Conservation (phyloP, 2,797 vertebrate species). For the Cuculus canorus region DNA sequence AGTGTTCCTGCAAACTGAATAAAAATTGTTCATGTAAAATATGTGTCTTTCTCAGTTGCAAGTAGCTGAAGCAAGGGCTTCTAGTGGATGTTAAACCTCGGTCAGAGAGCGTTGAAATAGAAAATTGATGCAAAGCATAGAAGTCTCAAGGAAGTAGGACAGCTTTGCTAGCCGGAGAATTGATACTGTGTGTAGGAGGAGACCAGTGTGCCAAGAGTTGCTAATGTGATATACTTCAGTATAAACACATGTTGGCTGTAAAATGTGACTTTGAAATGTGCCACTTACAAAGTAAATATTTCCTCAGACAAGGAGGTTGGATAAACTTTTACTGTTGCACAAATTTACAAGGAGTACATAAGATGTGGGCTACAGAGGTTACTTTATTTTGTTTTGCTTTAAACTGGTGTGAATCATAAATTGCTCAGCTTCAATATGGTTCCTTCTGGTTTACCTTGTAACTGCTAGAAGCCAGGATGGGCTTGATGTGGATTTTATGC, state of each 20-base stretch:
- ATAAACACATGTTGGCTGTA: background rate
- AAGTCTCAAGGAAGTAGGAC: background rate
- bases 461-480: background rate
- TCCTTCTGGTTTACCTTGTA: background rate
- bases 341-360: background rate
- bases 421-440: background rate
- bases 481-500: background rate
- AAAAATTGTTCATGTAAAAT: background rate
- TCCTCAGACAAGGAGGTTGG: background rate
- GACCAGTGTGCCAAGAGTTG: background rate
- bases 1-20: background rate
- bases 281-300: background rate
- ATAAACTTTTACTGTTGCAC: background rate
- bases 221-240: background rate
- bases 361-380: background rate
- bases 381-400: background rate
- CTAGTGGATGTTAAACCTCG: background rate
- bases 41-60: fast-evolving
- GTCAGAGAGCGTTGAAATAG: background rate
- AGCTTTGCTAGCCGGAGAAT: background rate
- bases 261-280: background rate
- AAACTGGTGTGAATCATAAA: background rate
- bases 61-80: background rate
- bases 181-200: fast-evolving
- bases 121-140: background rate